These are phyloP conservation scores for Vanessa atalanta DNA, from an alignment of 1,140 invertebrate species.

Conservation along the genomic window DNA sequence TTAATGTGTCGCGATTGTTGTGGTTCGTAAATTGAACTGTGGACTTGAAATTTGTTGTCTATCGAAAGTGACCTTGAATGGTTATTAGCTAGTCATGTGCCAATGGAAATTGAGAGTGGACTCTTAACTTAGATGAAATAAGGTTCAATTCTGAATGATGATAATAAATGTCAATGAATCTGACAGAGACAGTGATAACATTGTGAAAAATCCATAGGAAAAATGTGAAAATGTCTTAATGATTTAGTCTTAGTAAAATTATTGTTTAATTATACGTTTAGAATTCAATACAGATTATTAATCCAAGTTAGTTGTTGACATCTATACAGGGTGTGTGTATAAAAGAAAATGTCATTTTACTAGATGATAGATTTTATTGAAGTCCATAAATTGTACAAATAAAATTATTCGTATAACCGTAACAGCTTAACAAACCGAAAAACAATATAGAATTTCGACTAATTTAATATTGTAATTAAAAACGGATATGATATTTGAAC, in stretches of 20 bases:
- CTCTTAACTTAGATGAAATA: conserved; percentile 36
- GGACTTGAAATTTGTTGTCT: conserved; percentile 38
- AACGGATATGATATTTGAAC: no score
- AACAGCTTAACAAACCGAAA: no score
- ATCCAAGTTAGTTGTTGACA: no score
- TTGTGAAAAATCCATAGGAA: background rate
- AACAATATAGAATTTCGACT: no score
- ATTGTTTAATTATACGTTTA: no score
- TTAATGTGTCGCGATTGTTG: conserved; percentile 22
- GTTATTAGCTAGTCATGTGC: conserved; percentile 41
- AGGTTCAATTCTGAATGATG: conserved; percentile 21
- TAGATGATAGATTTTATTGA: no score
- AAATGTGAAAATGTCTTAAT: background rate
- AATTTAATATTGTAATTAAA: no score
- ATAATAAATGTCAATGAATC: conserved; percentile 35
- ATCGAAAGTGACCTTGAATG: conserved; percentile 48
- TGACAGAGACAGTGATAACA: conserved; percentile 4
- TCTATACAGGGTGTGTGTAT: no score
- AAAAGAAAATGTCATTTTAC: no score
- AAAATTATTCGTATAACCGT: no score
- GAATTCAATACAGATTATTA: no score
- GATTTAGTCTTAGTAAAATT: background rate
- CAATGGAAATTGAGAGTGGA: conserved; percentile 50
- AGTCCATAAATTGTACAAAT: no score
- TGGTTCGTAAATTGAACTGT: conserved; percentile 29